phyloP scores from a whole-genome alignment of 2,888 invertebrate genomes.

The Melanostoma mellinum region DNA sequence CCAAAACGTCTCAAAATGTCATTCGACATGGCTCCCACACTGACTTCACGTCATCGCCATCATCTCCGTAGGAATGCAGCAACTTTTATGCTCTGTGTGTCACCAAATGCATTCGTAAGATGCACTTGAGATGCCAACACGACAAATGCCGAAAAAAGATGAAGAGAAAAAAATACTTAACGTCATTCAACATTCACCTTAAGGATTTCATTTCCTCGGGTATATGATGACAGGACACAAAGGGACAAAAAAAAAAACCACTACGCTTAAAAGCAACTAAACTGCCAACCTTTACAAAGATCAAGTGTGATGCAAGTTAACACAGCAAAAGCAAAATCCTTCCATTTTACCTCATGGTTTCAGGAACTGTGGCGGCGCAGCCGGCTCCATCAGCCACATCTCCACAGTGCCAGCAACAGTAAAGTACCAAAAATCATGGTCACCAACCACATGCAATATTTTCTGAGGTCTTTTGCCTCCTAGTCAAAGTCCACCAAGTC shows the following conservation, averaged over 20 bases:
- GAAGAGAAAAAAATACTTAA: slow-evolving; percentile 19
- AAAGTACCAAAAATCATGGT: slow-evolving; percentile 73
- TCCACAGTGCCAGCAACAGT: slow-evolving; percentile 67
- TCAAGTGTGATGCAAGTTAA: slow-evolving; percentile 60
- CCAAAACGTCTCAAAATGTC: slow-evolving; percentile 18
- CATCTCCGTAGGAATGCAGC: slow-evolving; percentile 5
- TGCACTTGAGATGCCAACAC: slow-evolving; percentile 40
- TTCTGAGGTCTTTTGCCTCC: slow-evolving; percentile 34
- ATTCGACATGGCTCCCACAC: slow-evolving; percentile 23
- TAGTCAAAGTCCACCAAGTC: no score
- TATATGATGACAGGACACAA: slow-evolving; percentile 59
- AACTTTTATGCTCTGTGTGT: not conserved
- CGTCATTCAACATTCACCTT: slow-evolving; percentile 49
- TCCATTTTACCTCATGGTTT: slow-evolving; percentile 11
- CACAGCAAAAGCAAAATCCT: slow-evolving; percentile 40
- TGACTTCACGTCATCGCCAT: slow-evolving; percentile 17
- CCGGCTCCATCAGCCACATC: slow-evolving; percentile 24
- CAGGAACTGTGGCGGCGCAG: slow-evolving; percentile 13
- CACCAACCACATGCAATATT: slow-evolving; percentile 69
- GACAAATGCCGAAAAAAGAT: slow-evolving; percentile 16
- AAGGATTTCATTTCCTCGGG: slow-evolving; percentile 43
- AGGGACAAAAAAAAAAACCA: slow-evolving; percentile 39
- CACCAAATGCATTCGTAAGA: slow-evolving; percentile 30
- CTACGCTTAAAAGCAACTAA: slow-evolving; percentile 57
- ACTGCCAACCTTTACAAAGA: slow-evolving; percentile 57